These are phyloP conservation scores for Loris lydekkerianus DNA, from an alignment of 2,797 vertebrate species.

Conservation along the genomic window DNA sequence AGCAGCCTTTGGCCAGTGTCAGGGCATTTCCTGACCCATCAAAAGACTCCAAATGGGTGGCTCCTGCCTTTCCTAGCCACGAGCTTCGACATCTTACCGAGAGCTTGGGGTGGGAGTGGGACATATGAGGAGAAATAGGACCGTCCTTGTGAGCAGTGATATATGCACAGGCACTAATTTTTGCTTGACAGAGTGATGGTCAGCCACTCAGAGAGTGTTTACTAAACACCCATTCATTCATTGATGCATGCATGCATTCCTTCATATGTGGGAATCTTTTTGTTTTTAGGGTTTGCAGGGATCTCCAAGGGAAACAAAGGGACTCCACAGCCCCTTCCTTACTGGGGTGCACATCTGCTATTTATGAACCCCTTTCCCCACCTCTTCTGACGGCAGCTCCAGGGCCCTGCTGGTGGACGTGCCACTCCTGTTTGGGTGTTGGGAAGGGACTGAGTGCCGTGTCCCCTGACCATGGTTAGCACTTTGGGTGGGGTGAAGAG, in stretches of 20 bases:
- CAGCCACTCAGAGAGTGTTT: not conserved
- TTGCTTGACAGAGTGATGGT: no score
- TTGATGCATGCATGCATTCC: not conserved
- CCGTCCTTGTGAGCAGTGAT: not conserved
- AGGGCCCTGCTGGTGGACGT: not conserved
- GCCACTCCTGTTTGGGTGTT: no score
- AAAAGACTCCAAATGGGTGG: not conserved
- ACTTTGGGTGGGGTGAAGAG: not conserved
- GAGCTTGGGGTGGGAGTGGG: not conserved
- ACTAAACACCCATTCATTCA: not conserved
- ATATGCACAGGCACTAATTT: rapidly evolving
- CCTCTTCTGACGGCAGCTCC: rapidly evolving
- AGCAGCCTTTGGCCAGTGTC: not conserved
- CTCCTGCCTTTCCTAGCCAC: not conserved
- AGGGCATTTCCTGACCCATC: not conserved
- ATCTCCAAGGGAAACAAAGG: not conserved
- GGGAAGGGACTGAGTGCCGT: rapidly evolving
- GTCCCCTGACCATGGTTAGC: not conserved
- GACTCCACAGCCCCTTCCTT: not conserved
- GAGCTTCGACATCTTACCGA: not conserved
- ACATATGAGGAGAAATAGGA: not conserved
- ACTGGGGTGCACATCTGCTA: not conserved
- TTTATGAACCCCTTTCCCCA: not conserved
- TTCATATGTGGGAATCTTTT: no score
- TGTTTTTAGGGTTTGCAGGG: not conserved